Evolutionary conservation across 2,888 invertebrate species (phyloP).

Genomic region (Pheosia gnoma): DNA sequence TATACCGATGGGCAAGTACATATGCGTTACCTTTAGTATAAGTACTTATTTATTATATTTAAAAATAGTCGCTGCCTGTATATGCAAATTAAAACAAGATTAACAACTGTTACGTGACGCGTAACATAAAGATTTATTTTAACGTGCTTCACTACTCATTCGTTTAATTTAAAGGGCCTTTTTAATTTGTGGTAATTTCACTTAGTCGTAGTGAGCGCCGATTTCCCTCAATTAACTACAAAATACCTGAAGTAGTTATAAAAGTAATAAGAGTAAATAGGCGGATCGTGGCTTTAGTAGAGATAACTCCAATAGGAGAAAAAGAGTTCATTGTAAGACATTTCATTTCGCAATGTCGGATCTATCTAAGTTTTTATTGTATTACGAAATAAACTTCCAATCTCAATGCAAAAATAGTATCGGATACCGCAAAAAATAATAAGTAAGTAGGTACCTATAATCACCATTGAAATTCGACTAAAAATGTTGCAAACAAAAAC

Average conservation of each 20-base stretch:
- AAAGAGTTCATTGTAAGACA: too few species aligned
- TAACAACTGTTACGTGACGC: constrained; percentile 17
- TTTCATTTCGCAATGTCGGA: too few species aligned
- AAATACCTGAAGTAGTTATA: not conserved
- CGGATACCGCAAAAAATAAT: too few species aligned
- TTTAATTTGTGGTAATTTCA: constrained; percentile 30
- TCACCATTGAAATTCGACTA: too few species aligned
- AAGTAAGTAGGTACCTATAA: too few species aligned
- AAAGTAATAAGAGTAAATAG: not conserved
- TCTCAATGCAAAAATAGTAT: too few species aligned
- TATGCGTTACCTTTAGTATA: not conserved
- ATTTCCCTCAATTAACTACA: not conserved
- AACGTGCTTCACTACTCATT: constrained; percentile 23
- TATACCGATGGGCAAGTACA: too few species aligned
- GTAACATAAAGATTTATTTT: constrained; percentile 30
- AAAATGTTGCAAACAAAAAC: too few species aligned
- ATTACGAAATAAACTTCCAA: too few species aligned
- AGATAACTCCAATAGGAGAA: not conserved
- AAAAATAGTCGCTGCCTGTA: not conserved
- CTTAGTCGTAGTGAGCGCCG: not conserved
- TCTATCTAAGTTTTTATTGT: too few species aligned
- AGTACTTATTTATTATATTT: not conserved
- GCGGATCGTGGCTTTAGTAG: not conserved
- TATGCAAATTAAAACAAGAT: constrained; percentile 33
- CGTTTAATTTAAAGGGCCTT: constrained; percentile 6